These are phyloP conservation scores for Elegia similella DNA, from an alignment of 2,888 invertebrate species.

Conservation along the genomic window DNA sequence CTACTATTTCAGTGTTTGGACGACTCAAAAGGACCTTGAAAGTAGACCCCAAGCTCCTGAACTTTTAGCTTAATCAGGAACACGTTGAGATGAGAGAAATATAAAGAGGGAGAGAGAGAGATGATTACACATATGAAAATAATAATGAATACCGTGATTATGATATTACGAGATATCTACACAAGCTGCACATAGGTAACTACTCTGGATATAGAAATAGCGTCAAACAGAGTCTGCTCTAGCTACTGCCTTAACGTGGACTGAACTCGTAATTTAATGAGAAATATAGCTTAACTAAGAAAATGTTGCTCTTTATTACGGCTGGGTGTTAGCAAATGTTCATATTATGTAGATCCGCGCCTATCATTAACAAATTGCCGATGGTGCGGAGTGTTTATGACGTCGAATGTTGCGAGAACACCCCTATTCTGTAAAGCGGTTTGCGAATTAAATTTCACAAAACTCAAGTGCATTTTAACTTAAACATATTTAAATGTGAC, in stretches of 20 bases:
- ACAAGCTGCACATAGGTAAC: neutral
- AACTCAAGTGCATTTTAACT: neutral
- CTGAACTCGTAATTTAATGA: neutral
- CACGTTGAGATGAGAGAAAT: too few species aligned
- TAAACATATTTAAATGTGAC: too few species aligned
- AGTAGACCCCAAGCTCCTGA: too few species aligned
- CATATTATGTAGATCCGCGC: constrained; percentile 52
- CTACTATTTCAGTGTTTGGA: too few species aligned
- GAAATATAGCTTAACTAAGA: neutral
- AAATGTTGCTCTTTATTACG: constrained; percentile 17
- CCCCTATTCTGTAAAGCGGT: constrained; percentile 26
- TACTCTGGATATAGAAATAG: neutral
- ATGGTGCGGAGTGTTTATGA: constrained; percentile 47
- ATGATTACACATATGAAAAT: too few species aligned
- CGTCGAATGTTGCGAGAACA: constrained; percentile 26
- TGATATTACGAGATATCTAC: too few species aligned
- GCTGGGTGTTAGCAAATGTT: constrained; percentile 45
- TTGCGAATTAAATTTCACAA: neutral
- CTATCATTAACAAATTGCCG: constrained; percentile 74
- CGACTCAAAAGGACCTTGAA: too few species aligned
- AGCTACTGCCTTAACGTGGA: neutral
- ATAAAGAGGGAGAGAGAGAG: too few species aligned
- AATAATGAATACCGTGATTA: too few species aligned
- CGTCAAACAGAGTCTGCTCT: neutral
- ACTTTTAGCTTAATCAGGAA: too few species aligned